A percentile compares a stretch with the other conserved stretches of the same genome.
Conservation (phyloP, 2,888 invertebrate species). For the Lasioglossum zephyrum region DNA sequence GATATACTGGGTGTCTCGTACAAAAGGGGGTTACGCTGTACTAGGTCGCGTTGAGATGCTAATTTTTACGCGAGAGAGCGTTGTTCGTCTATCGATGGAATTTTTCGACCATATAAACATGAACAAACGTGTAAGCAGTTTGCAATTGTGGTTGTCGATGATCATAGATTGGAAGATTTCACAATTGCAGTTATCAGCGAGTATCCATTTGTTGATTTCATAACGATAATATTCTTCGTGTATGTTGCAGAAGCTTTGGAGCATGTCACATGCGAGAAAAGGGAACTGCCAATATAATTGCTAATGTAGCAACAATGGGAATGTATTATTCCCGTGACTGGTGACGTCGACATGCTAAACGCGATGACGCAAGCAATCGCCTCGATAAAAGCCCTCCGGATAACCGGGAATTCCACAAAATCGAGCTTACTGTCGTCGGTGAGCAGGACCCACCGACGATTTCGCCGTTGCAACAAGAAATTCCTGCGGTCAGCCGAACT, state of each 20-base stretch:
- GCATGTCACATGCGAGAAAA: neutral
- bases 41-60: neutral
- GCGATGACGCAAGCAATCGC: conserved; percentile 24
- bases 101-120: neutral
- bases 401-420: conserved; percentile 57
- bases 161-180: no score
- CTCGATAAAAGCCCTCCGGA: conserved; percentile 52
- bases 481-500: conserved; percentile 56
- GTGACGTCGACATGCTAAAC: conserved; percentile 14
- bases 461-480: conserved; percentile 59
- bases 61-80: neutral
- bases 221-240: neutral
- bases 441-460: conserved; percentile 22
- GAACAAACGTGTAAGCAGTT: no score
- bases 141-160: no score
- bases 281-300: neutral
- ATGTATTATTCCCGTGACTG: conserved; percentile 37
- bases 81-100: neutral
- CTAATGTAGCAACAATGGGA: conserved; percentile 18
- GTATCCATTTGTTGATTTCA: neutral
- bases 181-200: neutral
- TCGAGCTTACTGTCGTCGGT: conserved; percentile 36
- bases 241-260: neutral
- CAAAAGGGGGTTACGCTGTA: conserved; percentile 45
- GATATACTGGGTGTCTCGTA: conserved; percentile 66